phyloP scores from a whole-genome alignment of 2,888 invertebrate species.

The Meandrusa payeni region DNA sequence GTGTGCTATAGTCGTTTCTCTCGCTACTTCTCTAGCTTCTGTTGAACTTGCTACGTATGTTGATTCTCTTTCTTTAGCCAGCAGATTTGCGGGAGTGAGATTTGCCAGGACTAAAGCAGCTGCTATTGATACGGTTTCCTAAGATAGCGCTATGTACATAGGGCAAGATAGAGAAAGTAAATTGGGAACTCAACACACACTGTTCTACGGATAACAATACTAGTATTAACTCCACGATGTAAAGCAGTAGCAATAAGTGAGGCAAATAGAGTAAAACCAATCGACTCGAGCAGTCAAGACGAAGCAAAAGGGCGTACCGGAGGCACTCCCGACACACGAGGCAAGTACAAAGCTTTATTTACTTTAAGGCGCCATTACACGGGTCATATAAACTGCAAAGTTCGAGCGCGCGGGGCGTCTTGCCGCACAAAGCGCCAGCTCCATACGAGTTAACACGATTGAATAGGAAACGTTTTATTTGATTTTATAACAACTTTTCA shows the following conservation, averaged over 20 bases:
- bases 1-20: no score
- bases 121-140: no score
- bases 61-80: no score
- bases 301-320: slow-evolving; percentile 50
- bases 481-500: slow-evolving; percentile 15
- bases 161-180: no score
- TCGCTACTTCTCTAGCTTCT: no score
- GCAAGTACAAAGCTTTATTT: slow-evolving; percentile 70
- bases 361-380: slow-evolving; percentile 72
- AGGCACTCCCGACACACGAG: slow-evolving; percentile 44
- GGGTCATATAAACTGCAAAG: slow-evolving; percentile 75
- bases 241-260: background rate
- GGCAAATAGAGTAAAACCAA: background rate
- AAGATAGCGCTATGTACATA: no score
- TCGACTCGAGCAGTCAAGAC: slow-evolving; percentile 35
- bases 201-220: no score
- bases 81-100: no score
- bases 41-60: no score
- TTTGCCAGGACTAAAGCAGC: no score
- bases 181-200: no score
- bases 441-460: slow-evolving; percentile 41
- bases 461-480: slow-evolving; percentile 43
- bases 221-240: no score
- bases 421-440: slow-evolving; percentile 35
- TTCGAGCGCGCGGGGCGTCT: slow-evolving; percentile 49